phyloP scores from a whole-genome alignment of 2,113 vertebrate species.

The Chaetura pelagica region DNA sequence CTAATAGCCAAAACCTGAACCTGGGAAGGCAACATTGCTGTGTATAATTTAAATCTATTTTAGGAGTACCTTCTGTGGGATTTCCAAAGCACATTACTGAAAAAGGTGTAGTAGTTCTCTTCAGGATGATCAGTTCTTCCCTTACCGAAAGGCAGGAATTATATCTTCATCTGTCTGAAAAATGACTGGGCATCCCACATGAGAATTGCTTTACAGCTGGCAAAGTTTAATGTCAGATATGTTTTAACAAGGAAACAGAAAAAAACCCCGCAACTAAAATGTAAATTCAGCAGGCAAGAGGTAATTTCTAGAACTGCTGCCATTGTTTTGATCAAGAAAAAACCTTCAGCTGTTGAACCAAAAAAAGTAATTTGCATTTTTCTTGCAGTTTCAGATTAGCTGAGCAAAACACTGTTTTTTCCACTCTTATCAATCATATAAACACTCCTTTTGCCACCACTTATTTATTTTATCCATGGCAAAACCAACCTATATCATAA shows the following conservation, averaged over 20 bases:
- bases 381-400: background rate
- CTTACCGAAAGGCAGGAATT: background rate
- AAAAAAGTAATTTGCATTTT: background rate
- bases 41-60: background rate
- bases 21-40: background rate
- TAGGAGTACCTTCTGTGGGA: background rate
- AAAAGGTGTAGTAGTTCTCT: background rate
- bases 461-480: background rate
- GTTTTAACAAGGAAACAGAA: background rate
- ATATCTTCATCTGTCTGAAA: background rate
- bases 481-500: background rate
- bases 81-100: background rate
- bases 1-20: background rate
- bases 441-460: background rate
- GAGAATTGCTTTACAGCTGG: background rate
- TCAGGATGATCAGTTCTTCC: background rate
- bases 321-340: background rate
- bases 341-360: background rate
- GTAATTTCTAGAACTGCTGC: background rate
- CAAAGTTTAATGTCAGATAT: background rate
- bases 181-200: background rate
- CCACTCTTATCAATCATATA: fast-evolving
- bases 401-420: background rate
- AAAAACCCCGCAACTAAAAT: background rate
- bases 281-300: background rate